A percentile compares a stretch with the other conserved stretches of the same genome.
These are phyloP conservation scores for Hemicrepidius hirtus DNA, from an alignment of 2,888 invertebrate species.

Conservation along the genomic window DNA sequence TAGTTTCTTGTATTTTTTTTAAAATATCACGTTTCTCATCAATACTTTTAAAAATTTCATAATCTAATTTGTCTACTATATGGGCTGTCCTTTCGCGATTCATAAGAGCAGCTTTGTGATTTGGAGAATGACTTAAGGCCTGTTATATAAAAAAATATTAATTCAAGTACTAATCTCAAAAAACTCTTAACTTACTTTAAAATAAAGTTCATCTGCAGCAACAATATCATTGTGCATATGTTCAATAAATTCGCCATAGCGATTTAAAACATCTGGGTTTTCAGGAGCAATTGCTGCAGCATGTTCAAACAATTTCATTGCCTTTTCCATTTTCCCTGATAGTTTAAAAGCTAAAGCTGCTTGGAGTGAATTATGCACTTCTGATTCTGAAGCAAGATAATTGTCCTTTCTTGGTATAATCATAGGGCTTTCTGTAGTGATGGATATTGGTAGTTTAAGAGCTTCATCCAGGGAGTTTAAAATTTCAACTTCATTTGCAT, in stretches of 20 bases:
- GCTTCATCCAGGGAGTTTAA: slow-evolving; percentile 64
- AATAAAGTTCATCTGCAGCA: slow-evolving; percentile 93
- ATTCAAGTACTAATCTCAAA: too few species aligned
- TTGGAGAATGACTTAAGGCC: slow-evolving; percentile 89
- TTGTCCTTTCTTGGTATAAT: slow-evolving; percentile 35
- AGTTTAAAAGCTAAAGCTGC: slow-evolving; percentile 90
- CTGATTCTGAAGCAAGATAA: slow-evolving; percentile 73
- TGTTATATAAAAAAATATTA: too few species aligned
- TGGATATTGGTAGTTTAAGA: slow-evolving; percentile 58
- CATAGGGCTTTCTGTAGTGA: slow-evolving; percentile 41
- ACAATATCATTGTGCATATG: slow-evolving; percentile 89
- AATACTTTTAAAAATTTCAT: slow-evolving; percentile 83
- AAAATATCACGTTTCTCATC: slow-evolving; percentile 90
- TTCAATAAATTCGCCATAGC: slow-evolving; percentile 95
- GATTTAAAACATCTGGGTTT: slow-evolving; percentile 93
- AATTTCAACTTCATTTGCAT: slow-evolving; percentile 61
- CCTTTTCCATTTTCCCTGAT: slow-evolving; percentile 89
- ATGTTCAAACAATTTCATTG: slow-evolving; percentile 90
- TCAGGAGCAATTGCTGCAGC: slow-evolving; percentile 93
- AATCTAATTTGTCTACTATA: slow-evolving; percentile 92
- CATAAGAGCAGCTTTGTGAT: slow-evolving; percentile 84
- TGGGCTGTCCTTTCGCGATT: slow-evolving; percentile 91
- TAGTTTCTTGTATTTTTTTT: slow-evolving; percentile 83
- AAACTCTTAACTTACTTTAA: slow-evolving; percentile 80
- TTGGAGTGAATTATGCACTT: slow-evolving; percentile 89